Evolutionary conservation across 92 coral and sea anemone species (phyloP), one percentile per base, ranked within the genome.

Genomic region (Bergia puertoricense): DNA sequence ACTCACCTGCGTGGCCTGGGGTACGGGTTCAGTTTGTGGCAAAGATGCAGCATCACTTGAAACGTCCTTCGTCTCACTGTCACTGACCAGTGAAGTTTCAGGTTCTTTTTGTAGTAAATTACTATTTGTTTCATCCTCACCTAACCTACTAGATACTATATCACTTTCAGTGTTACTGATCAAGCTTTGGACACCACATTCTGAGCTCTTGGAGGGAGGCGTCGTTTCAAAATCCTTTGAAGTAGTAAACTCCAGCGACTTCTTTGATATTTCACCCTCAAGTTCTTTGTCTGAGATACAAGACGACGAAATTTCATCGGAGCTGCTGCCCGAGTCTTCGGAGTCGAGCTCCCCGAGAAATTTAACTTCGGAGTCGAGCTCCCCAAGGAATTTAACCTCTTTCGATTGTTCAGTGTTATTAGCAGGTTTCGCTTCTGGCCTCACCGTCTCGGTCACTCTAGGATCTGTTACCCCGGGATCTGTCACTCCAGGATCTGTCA

Each of bases 321-420:
- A 84, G 77, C 79, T 84, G 78, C 87, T 84, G 54, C 48, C 86
- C 43, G 78, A 68, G 79, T 83, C 78, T 39, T 84, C 87, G 30
- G 87, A 84, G 65, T 71, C 87, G 30, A 69, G 78, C 74, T 84
- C 87, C 67, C 87, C 87, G n/a, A 84, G 87, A 15, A 84, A 84
- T 45, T 84, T 84, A 71, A 54, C 59, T 54, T 54, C 59, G 2
- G 87, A 84, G 65, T 71, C 87, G 44, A 69, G 67, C 74, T 84
- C 87, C 78, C 87, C 87, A 13, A 84, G 87, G 22, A 84, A 84
- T 48, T 84, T 84, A 71, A 84, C 62, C 46, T 45, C 87, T 18
- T 20, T 71, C 0, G 87, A 15, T 4, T 67, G 15, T 45, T 69
- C 87, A 69, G 62, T 40, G 39, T 43, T 73, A 46, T 8, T 16